phyloP scores from a whole-genome alignment of 2,888 invertebrate genomes.

The Electrophaes corylata region DNA sequence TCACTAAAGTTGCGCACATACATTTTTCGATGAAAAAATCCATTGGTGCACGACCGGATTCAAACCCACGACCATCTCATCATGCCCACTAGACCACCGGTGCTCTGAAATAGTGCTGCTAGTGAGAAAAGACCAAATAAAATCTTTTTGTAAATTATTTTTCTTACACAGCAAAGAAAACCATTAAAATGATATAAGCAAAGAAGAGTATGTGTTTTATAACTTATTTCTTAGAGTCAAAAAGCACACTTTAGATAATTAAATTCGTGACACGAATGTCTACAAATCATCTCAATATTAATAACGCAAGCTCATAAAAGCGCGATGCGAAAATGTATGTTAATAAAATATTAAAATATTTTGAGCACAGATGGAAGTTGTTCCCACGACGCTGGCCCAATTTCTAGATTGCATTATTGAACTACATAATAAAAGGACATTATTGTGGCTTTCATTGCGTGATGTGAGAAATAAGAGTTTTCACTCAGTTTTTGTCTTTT shows the following conservation, averaged over 20 bases:
- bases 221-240: background rate
- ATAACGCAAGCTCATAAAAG: conserved; percentile 35
- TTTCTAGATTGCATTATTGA: conserved; percentile 31
- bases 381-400: conserved; percentile 34
- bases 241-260: conserved; percentile 24
- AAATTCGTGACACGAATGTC: conserved; percentile 29
- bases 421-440: background rate
- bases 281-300: conserved; percentile 27
- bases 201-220: background rate
- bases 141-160: too few relatives aligned
- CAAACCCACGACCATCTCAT: too few relatives aligned
- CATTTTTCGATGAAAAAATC: too few relatives aligned
- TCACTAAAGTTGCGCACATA: too few relatives aligned
- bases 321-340: conserved; percentile 36
- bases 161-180: background rate
- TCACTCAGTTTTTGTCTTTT: too few relatives aligned
- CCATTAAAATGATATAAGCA: background rate
- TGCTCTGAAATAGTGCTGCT: too few relatives aligned
- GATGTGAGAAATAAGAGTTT: too few relatives aligned
- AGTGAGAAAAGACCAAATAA: too few relatives aligned
- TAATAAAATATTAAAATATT: conserved; percentile 44
- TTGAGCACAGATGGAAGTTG: conserved; percentile 30
- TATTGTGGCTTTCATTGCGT: background rate
- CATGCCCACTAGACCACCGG: too few relatives aligned
- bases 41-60: too few relatives aligned